A percentile compares a stretch with the other conserved stretches of the same genome.
Evolutionary conservation across 2,113 vertebrate genomes (phyloP).

Genomic region (Macaca fascicularis): DNA sequence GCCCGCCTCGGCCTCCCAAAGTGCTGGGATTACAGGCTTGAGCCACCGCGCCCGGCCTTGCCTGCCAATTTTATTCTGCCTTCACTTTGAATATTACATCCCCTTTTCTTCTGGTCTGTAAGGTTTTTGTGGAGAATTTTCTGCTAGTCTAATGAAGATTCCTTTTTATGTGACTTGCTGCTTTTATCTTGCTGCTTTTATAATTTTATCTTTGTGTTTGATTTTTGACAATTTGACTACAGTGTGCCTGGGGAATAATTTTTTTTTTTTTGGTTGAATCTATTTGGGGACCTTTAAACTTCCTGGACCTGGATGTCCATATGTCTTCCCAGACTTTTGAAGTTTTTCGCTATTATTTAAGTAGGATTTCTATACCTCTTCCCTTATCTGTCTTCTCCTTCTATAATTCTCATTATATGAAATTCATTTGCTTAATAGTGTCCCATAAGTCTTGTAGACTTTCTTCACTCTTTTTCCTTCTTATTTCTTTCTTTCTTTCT

Average conservation of each 20-base stretch:
- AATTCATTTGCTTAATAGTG: neutral
- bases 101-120: neutral
- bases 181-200: neutral
- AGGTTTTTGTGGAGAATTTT: neutral
- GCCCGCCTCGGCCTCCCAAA: too few species aligned
- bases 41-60: neutral
- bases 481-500: neutral
- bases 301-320: neutral
- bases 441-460: neutral
- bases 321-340: neutral
- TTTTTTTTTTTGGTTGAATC: neutral
- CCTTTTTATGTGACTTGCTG: neutral
- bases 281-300: neutral
- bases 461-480: neutral
- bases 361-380: neutral
- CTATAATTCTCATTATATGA: neutral
- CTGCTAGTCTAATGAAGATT: neutral
- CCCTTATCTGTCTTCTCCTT: neutral
- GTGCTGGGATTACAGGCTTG: too few species aligned
- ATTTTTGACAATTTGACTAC: neutral
- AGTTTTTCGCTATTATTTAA: neutral
- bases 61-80: neutral
- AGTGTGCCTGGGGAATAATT: neutral
- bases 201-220: neutral
- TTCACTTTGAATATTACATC: neutral